These are phyloP conservation scores for Campoletis sonorensis DNA, from an alignment of 1,140 invertebrate species.

Conservation along the genomic window DNA sequence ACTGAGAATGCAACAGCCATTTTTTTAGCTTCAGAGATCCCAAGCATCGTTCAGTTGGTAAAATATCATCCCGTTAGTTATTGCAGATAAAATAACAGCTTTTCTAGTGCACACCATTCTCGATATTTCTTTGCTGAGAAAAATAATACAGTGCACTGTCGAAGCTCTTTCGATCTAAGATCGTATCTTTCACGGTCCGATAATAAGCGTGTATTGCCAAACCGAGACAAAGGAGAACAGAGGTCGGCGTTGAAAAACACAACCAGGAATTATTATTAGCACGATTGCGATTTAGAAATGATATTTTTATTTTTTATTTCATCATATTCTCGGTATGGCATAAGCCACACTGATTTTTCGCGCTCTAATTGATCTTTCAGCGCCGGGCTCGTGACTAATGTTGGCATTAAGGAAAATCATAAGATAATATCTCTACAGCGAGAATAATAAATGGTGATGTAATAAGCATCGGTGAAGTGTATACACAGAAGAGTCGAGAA, in stretches of 20 bases:
- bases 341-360: not conserved
- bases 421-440: not conserved
- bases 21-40: too few relatives aligned
- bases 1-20: too few relatives aligned
- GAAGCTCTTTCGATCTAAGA: too few relatives aligned
- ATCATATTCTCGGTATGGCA: not conserved
- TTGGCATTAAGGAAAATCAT: not conserved
- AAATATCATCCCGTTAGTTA: too few relatives aligned
- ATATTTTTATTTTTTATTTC: not conserved
- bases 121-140: too few relatives aligned
- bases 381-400: not conserved
- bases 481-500: not conserved
- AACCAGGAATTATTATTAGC: not conserved
- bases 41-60: too few relatives aligned
- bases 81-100: too few relatives aligned
- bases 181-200: too few relatives aligned
- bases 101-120: too few relatives aligned
- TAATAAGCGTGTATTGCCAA: too few relatives aligned
- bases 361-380: not conserved
- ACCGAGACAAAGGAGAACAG: too few relatives aligned
- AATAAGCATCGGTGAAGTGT: not conserved
- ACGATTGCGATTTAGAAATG: not conserved
- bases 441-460: not conserved
- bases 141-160: too few relatives aligned
- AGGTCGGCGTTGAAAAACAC: not conserved